phyloP scores from a whole-genome alignment of 2,113 vertebrate genomes.

The Eulemur rufifrons region DNA sequence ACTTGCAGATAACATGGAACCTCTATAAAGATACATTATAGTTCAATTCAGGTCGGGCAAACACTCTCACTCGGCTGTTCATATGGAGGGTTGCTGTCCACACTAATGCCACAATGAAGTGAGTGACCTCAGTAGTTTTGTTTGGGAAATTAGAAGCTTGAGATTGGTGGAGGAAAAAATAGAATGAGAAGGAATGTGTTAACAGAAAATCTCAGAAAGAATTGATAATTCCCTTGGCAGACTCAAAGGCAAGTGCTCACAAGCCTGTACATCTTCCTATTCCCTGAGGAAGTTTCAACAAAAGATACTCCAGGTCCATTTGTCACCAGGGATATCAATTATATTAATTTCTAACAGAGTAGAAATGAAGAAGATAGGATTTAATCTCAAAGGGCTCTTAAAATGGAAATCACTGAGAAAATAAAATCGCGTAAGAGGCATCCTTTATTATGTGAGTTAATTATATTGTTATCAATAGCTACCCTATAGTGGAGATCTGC shows the following conservation, averaged over 20 bases:
- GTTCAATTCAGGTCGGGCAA: background rate
- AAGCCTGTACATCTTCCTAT: background rate
- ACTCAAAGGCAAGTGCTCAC: background rate
- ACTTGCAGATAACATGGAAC: background rate
- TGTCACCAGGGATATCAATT: background rate
- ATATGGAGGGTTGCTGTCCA: background rate
- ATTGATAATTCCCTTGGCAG: background rate
- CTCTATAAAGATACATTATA: background rate
- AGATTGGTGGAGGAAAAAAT: background rate
- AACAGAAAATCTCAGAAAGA: slow-evolving; percentile 16
- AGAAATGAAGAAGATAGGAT: background rate
- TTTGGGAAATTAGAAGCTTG: background rate
- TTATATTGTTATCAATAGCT: background rate
- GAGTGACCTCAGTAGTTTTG: background rate
- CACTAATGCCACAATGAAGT: background rate
- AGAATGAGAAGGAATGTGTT: background rate
- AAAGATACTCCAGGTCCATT: background rate
- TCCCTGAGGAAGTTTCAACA: background rate
- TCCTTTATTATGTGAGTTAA: background rate
- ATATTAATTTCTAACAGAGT: background rate
- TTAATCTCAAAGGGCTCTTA: background rate
- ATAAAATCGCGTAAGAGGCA: background rate
- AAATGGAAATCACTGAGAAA: background rate
- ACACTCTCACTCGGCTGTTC: background rate
- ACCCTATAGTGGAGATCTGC: background rate